phyloP scores from a whole-genome alignment of 2,888 invertebrate genomes.

The Criorhina ranunculi region DNA sequence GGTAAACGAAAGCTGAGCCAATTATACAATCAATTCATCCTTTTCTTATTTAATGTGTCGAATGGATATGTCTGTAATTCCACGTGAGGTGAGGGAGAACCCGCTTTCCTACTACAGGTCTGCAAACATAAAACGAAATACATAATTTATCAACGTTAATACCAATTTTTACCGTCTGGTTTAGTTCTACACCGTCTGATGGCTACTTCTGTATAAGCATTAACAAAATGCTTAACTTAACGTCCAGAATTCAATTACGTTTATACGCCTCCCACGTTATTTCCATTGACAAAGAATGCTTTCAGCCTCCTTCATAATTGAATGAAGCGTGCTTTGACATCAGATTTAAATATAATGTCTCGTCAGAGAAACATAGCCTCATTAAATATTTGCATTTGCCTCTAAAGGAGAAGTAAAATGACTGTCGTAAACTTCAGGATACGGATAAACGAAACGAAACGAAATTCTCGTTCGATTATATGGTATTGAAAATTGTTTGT shows the following conservation, averaged over 20 bases:
- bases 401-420: not conserved
- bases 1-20: too few species aligned
- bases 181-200: too few species aligned
- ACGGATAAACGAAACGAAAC: not conserved
- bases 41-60: too few species aligned
- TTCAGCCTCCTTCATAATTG: not conserved
- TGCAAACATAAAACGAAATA: too few species aligned
- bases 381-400: conserved; percentile 16
- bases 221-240: too few species aligned
- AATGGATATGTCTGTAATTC: too few species aligned
- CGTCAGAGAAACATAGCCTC: not conserved
- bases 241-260: not conserved
- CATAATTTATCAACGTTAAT: too few species aligned
- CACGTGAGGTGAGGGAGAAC: too few species aligned
- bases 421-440: not conserved
- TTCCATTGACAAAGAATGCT: not conserved
- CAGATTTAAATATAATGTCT: conserved; percentile 7
- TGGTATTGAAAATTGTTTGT: not conserved
- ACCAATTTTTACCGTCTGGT: too few species aligned
- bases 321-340: conserved; percentile 10
- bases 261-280: not conserved
- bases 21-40: too few species aligned
- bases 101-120: too few species aligned
- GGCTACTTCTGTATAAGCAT: too few species aligned
- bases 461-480: not conserved